Percentiles rank a stretch among this genome's conserved stretches.
Conservation (phyloP, 2,888 invertebrate genomes). For the Esperia sulphurella region DNA sequence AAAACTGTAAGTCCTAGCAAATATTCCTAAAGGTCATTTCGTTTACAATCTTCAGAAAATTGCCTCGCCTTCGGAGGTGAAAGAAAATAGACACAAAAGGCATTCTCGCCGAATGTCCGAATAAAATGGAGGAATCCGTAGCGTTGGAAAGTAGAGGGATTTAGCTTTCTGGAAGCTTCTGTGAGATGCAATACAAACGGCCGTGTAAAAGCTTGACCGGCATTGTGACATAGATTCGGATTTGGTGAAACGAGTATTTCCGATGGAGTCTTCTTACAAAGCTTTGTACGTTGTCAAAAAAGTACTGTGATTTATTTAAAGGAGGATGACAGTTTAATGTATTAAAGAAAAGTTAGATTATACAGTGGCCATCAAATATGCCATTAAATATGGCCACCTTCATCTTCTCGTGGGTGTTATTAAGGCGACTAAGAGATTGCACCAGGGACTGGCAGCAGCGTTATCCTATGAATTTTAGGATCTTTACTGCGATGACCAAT, state of each 20-base stretch:
- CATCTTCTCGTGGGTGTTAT: no score
- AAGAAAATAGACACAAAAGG: constrained; percentile 10
- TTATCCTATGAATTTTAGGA: no score
- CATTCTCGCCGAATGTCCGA: constrained; percentile 16
- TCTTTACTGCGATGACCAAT: no score
- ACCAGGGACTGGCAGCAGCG: no score
- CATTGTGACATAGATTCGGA: constrained; percentile 6
- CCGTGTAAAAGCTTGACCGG: constrained; percentile 3
- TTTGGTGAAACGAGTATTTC: not conserved
- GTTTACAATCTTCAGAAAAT: constrained; percentile 4
- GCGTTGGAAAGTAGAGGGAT: constrained; percentile 2
- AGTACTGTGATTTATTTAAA: no score
- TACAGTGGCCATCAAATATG: no score
- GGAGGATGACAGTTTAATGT: no score
- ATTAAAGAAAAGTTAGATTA: no score
- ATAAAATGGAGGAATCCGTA: constrained; percentile 12
- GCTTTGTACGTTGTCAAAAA: no score
- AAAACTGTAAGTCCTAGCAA: not conserved
- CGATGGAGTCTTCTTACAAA: not conserved
- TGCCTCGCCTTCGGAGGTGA: not conserved
- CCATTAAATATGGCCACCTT: no score
- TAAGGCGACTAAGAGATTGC: no score
- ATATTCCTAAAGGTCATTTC: not conserved
- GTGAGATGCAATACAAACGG: constrained; percentile 8
- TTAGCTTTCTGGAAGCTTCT: constrained; percentile 4